Evolutionary conservation across 2,113 vertebrate genomes (phyloP).

Genomic region (Peucedramus taeniatus): DNA sequence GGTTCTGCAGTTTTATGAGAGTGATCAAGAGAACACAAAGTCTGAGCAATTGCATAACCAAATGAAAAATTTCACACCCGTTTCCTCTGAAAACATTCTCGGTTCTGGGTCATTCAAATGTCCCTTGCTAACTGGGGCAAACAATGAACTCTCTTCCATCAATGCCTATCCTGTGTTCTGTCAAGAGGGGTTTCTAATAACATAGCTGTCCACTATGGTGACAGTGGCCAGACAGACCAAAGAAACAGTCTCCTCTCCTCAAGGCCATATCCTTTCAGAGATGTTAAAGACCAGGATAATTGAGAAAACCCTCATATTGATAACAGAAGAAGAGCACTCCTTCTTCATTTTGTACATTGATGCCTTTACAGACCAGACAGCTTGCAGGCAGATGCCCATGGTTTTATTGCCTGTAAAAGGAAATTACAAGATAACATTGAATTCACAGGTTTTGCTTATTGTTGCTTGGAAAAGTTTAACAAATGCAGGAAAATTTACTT

Average conservation of each 20-base stretch:
- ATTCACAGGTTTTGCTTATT: background rate
- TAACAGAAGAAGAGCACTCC: background rate
- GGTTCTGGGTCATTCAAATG: conserved; percentile 30
- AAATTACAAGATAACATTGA: background rate
- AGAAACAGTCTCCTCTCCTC: background rate
- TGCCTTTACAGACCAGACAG: background rate
- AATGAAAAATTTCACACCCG: conserved; percentile 2
- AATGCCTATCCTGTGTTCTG: conserved; percentile 37
- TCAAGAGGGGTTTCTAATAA: conserved; percentile 62
- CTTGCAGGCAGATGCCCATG: background rate
- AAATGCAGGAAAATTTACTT: background rate
- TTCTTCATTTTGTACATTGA: background rate
- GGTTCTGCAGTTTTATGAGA: background rate
- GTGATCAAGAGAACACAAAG: background rate
- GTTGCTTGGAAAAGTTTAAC: background rate
- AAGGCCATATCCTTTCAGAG: background rate
- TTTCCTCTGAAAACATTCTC: conserved; percentile 1
- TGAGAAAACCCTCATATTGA: background rate
- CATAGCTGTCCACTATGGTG: conserved; percentile 55
- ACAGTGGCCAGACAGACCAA: conserved; percentile 45
- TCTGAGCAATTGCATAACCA: background rate
- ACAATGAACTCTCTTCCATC: conserved; percentile 26
- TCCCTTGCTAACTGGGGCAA: conserved; percentile 53
- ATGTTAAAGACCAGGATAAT: background rate
- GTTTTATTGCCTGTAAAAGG: background rate